These are phyloP conservation scores for Clamator glandarius DNA, from an alignment of 2,797 vertebrate genomes.

Conservation along the genomic window DNA sequence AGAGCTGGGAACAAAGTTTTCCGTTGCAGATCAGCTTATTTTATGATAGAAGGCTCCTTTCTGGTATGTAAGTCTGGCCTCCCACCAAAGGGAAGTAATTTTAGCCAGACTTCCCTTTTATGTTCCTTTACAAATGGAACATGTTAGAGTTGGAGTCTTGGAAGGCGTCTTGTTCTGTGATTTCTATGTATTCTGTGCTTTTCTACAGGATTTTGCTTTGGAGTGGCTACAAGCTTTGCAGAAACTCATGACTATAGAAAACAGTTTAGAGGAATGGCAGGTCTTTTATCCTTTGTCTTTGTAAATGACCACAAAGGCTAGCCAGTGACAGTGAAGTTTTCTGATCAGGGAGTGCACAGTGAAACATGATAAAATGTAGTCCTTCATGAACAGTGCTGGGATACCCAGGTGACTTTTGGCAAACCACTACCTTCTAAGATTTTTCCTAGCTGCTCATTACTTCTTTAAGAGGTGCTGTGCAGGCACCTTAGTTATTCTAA, in stretches of 20 bases:
- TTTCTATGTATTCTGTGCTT: not conserved
- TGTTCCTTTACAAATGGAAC: no score
- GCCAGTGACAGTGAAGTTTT: not conserved
- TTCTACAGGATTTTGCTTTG: not conserved
- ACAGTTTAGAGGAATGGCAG: not conserved
- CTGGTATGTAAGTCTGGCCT: no score
- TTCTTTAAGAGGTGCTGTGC: not conserved
- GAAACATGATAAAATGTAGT: not conserved
- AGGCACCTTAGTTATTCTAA: not conserved
- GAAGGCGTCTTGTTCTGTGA: not conserved
- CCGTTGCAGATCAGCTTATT: no score
- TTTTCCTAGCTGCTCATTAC: not conserved
- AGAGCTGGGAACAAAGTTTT: no score
- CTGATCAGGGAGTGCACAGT: not conserved
- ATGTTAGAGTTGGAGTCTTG: no score
- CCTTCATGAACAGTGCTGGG: not conserved
- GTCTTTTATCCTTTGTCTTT: not conserved
- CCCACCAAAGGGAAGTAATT: no score
- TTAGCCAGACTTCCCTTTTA: no score
- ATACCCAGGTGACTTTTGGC: not conserved
- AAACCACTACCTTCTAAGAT: not conserved
- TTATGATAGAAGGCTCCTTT: no score
- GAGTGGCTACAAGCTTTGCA: not conserved
- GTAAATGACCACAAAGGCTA: not conserved
- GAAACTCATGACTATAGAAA: not conserved